These are phyloP conservation scores for Antheraea assamensis DNA, from an alignment of 2,888 invertebrate species.

Conservation along the genomic window DNA sequence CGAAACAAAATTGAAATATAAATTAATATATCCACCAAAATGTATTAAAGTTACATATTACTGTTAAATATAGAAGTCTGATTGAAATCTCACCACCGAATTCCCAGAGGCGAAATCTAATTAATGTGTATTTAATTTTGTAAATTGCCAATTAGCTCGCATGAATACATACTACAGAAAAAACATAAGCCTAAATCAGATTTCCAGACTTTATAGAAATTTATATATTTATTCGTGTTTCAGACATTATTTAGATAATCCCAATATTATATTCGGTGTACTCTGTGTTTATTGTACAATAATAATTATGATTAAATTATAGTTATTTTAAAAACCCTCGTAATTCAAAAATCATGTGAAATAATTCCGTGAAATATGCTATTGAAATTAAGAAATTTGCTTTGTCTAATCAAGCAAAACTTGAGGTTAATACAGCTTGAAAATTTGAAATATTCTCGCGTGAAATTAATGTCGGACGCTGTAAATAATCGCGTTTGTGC, in stretches of 20 bases:
- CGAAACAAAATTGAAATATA: background rate
- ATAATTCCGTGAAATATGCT: background rate
- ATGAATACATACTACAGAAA: background rate
- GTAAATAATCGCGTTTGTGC: constrained; percentile 37
- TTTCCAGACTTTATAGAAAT: background rate
- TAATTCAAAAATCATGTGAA: background rate
- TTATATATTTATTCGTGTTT: background rate
- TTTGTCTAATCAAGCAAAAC: background rate
- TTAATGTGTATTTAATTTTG: constrained; percentile 1
- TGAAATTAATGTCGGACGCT: constrained; percentile 32
- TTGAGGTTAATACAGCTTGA: background rate
- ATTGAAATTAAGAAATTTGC: background rate
- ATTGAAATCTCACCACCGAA: background rate
- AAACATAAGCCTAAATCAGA: background rate
- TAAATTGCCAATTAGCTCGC: constrained; percentile 1
- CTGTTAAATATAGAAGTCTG: background rate
- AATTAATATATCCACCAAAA: background rate
- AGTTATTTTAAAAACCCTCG: no score
- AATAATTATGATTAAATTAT: background rate
- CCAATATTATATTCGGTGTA: background rate
- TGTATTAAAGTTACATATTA: background rate
- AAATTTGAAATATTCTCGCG: constrained; percentile 38
- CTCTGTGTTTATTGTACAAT: background rate
- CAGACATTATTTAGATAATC: background rate
- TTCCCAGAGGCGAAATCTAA: background rate